Evolutionary conservation across 2,888 invertebrate genomes (phyloP).

Genomic region (Andricus quercusramuli): DNA sequence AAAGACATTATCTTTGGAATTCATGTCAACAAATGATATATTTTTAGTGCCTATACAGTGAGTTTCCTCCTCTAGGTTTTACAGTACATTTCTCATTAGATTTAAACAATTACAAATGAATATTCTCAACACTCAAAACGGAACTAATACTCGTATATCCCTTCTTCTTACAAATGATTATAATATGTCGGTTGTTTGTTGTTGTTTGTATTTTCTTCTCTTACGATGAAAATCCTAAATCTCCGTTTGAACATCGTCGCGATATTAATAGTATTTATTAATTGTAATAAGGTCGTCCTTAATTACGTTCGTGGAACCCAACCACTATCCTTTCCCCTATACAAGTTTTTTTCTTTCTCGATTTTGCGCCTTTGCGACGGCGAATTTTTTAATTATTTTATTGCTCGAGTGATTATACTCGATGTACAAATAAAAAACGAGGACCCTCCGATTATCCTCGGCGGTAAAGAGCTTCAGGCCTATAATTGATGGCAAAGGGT

Average conservation of each 20-base stretch:
- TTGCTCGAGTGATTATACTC: slow-evolving; percentile 35
- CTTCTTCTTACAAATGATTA: slow-evolving; percentile 58
- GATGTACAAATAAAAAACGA: slow-evolving; percentile 34
- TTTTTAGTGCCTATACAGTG: slow-evolving; percentile 73
- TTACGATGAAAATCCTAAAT: slow-evolving; percentile 20
- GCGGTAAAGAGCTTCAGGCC: slow-evolving; percentile 29
- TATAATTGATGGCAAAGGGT: slow-evolving; percentile 29
- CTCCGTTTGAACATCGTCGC: slow-evolving; percentile 30
- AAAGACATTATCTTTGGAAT: slow-evolving; percentile 46
- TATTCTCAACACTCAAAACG: slow-evolving; percentile 69
- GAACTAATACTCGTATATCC: slow-evolving; percentile 62
- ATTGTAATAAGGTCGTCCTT: slow-evolving; percentile 40
- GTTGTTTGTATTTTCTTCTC: slow-evolving; percentile 20
- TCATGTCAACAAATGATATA: slow-evolving; percentile 75
- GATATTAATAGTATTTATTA: slow-evolving; percentile 37
- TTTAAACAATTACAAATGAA: slow-evolving; percentile 74
- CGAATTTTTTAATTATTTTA: slow-evolving; percentile 26
- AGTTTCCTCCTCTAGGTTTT: slow-evolving; percentile 70
- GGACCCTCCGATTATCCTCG: slow-evolving; percentile 30
- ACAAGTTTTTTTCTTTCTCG: slow-evolving; percentile 13
- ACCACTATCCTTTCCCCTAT: slow-evolving; percentile 18
- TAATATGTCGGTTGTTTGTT: slow-evolving; percentile 40
- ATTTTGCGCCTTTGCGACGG: slow-evolving; percentile 25
- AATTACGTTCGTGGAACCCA: slow-evolving; percentile 34
- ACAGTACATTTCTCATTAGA: slow-evolving; percentile 73